Evolutionary conservation across 2,797 vertebrate species (phyloP), one percentile per base, ranked within the genome.

Genomic region (Sus cebifrons): DNA sequence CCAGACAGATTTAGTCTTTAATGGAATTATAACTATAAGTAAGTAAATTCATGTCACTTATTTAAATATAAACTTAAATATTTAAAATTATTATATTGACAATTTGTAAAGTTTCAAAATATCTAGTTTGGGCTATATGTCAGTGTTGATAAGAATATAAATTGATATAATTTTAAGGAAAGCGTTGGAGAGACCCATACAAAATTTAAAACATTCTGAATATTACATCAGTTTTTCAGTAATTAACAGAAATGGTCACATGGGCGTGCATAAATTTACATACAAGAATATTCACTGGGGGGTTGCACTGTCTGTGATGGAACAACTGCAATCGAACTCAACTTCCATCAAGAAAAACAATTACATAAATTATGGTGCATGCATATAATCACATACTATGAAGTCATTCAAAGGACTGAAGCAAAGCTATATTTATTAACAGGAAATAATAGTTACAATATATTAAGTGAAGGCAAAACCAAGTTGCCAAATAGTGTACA

Each of bases 161-260:
- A 52, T 29, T 67, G 62, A 64, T 49, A 0, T 78, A 73, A 75
- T 58, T 68, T 67, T 65, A 58, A 20, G 60, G n/a, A 11, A 89
- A 49, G 88, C 94, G 32, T 54, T 84, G 20, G 44, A 44, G 7
- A 18, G 52, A 65, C 17, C 8, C 25, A 83, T 90, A n/a, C 64
- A 90, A 85, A 96, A 85, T 87, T 87, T 44, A 95, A 79, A 96
- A 82, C 18, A 77, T 81, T 89, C 52, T 78, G 52, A 78, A 56
- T 81, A 20, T 89, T 44, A 27, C 18, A 85, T 36, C 2, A 75
- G 17, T 79, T 89, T 91, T 91, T 73, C 23, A 77, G 15, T 36
- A 92, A 91, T 81, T 95, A 92, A 87, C 8, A 91, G 12, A 89
- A 15, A 97, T 0, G 89, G 87, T 68, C 44, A 77, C 21, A 84